Percentiles rank a stretch among this genome's conserved stretches.
Conservation (phyloP, 2,113 vertebrate species). For the Onychostoma macrolepis region DNA sequence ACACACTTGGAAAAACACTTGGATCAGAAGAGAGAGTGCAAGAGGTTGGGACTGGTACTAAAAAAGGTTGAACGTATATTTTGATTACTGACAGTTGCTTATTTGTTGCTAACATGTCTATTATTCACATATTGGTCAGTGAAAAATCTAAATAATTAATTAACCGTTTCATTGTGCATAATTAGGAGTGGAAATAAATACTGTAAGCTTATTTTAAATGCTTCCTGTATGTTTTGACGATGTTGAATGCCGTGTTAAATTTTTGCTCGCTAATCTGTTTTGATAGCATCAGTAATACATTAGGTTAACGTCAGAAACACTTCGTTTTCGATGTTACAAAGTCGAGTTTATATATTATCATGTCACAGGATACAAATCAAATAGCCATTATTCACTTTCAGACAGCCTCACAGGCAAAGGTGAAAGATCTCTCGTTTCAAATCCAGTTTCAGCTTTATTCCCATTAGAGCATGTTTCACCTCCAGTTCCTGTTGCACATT, state of each 20-base stretch:
- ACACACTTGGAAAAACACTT: neutral
- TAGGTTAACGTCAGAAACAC: neutral
- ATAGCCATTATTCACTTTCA: conserved; percentile 27
- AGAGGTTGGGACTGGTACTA: conserved; percentile 1
- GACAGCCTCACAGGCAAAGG: conserved; percentile 24
- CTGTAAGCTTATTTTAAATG: neutral
- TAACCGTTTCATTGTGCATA: neutral
- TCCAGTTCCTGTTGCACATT: conserved; percentile 21
- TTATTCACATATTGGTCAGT: neutral
- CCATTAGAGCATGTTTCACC: neutral
- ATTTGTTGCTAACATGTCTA: neutral
- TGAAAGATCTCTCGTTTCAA: conserved; percentile 39
- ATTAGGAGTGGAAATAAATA: neutral
- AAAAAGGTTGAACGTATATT: neutral
- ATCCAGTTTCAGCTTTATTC: conserved; percentile 25
- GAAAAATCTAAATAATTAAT: neutral
- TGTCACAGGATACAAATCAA: conserved; percentile 29
- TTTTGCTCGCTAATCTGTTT: neutral
- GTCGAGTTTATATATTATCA: conserved; percentile 23
- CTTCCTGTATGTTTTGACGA: neutral
- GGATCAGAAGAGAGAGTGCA: neutral
- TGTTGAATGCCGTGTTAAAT: neutral
- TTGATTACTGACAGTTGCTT: neutral
- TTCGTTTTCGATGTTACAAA: too few species aligned
- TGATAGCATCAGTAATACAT: conserved; percentile 4